Evolutionary conservation across 2,888 invertebrate genomes (phyloP), one percentile per base, ranked within the genome.

Genomic region (Clistopyga incitator): DNA sequence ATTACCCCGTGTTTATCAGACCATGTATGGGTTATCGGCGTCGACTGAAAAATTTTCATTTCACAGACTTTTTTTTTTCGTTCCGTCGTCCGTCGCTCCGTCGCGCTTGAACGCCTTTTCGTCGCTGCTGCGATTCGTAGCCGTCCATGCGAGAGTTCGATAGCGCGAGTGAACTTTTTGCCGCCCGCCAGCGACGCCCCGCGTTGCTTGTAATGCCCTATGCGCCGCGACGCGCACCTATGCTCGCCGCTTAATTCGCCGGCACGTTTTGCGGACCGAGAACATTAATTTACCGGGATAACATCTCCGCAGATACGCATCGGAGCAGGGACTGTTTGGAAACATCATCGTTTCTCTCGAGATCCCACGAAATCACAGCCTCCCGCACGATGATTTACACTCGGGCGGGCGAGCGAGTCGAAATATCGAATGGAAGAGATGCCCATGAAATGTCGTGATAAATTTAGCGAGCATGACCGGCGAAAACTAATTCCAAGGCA

Each of bases 111-210:
- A 70, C 23, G 70, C 64, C 38, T 78, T 70, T 70, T 70, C 20
- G 52, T 42, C 20, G 52, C 29, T 42, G 47, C n/a, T 67, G 52
- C n/a, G 13, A 45, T 68, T 29, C 54, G 50, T 20, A 59, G 11
- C 29, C 23, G 68, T 61, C 38, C 76, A 81, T 77, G 80, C 75
- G 56, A 67, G 38, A 75, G 56, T 47, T 56, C 65, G 80, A 80
- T 80, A 80, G 50, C 80, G 67, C 45, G n/a, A 45, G 29, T 2
- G 20, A 23, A 75, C 56, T 68, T 68, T 68, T 77, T 59, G 15
- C 68, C 59, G 25, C 47, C 11, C 59, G 67, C 18, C 6, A 45
- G 18, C 50, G 50, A 20, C 13, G 25, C 56, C 54, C 45, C 42
- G 42, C n/a, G 72, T 47, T 29, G 45, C 34, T 42, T 45, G 23